Evolutionary conservation across 53 echinoderm and acorn worm species (phyloP).

Genomic region (Astropecten irregularis): DNA sequence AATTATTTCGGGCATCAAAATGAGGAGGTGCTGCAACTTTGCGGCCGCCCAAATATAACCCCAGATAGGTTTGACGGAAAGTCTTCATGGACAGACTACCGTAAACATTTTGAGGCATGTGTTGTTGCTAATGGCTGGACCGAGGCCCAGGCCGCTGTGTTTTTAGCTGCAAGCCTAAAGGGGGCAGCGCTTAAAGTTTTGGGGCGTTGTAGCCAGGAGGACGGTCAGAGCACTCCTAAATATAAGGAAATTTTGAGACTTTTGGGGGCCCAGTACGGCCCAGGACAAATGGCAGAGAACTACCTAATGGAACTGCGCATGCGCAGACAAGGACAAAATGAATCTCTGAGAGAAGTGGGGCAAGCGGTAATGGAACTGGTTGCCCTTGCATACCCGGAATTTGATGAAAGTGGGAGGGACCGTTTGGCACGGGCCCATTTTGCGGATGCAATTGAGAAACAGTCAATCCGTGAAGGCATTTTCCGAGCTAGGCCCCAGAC

Average conservation of each 20-base stretch:
- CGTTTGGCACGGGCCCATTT: constrained; percentile 47
- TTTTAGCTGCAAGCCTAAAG: constrained; percentile 42
- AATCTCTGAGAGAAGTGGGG: constrained; percentile 4
- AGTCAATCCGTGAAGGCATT: constrained; percentile 33
- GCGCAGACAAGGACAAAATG: background rate
- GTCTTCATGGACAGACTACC: too few species aligned
- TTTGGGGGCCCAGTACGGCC: constrained; percentile 1
- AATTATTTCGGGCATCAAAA: background rate
- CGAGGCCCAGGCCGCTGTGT: constrained; percentile 25
- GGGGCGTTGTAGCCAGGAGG: background rate
- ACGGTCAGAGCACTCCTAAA: background rate
- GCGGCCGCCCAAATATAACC: background rate
- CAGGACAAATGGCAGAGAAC: constrained; percentile 12
- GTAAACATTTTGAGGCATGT: constrained; percentile 29
- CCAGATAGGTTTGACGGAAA: constrained; percentile 32
- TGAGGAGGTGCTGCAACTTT: background rate
- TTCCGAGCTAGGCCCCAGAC: constrained; percentile 25
- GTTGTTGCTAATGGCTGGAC: constrained; percentile 5
- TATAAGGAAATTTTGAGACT: background rate
- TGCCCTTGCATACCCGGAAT: constrained; percentile 29
- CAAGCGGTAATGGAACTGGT: background rate
- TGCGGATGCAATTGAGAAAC: constrained; percentile 41
- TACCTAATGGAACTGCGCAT: constrained; percentile 14
- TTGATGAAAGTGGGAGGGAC: constrained; percentile 7
- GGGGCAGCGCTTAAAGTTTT: constrained; percentile 32